Evolutionary conservation across 2,797 vertebrate genomes (phyloP), one percentile per base, ranked within the genome.

Genomic region (Babyrousa celebensis): DNA sequence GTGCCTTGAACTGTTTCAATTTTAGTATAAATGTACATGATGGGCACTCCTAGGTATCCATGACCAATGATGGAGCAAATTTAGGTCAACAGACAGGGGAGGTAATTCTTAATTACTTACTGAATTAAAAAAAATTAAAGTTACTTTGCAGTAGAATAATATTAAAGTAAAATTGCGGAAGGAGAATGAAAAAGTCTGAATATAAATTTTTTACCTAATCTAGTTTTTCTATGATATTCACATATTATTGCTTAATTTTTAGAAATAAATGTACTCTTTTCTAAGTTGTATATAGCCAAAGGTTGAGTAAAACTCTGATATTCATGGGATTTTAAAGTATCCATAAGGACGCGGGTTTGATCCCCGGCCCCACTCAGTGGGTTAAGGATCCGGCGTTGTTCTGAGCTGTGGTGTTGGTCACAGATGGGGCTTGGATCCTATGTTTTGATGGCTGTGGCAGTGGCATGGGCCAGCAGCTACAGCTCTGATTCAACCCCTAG

Each of bases 211-310:
- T 91, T 56, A 70, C 80, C 75, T 58, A 88, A 87, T 83, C n/a
- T n/a, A 84, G 4, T 0, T 60, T 71, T 89, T 91, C 40, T 70
- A 67, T 77, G 71, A 56, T 75, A 70, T 43, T 85, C 15, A 74
- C 2, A 90, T 3, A 74, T 68, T 89, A 62, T 58, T 89, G 5
- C n/a, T 75, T 43, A 54, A 29, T 43, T 94, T 86, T 94, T 94
- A 86, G 29, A 62, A 32, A 70, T 52, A 43, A 87, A 23, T 5
- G 65, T 68, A 54, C 6, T 60, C 36, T 94, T 82, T 85, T 21
- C 12, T 92, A 92, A 60, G 0, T 43, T 92, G 1, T 25, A n/a
- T 14, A 6, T 52, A 85, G 27, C 12, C n/a, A 72, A 86, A 90
- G 1, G 11, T 83, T 16, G 54, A 72, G 12, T 89, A 67, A 82